Evolutionary conservation across 1,140 invertebrate species (phyloP), one percentile per base, ranked within the genome.

Genomic region (Pseudobourletiella spinata): DNA sequence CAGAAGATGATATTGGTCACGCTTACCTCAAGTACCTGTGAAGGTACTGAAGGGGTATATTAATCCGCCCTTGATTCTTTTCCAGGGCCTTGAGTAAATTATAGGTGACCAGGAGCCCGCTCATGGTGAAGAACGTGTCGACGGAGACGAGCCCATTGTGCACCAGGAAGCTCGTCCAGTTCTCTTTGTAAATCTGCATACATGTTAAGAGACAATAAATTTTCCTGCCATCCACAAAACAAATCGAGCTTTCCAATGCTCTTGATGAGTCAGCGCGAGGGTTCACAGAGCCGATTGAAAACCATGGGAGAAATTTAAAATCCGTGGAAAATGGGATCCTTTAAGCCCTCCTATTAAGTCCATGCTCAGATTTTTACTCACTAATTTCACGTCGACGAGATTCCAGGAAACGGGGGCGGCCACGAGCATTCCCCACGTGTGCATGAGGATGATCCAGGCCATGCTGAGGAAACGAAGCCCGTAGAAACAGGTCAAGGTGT

Each of bases 381-480:
- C 58, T 26, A 25, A n/a, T 54, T 43, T 54, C n/a, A 55, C 30
- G 54, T 61, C 59, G 3, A 54, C 39, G 2, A 43, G 15, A 30
- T 61, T 61, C 59, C 59, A 61, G 2, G 24, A 18, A 3, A 18
- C 8, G 11, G 35, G 35, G 8, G 28, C 8, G 16, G 18, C 28
- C 2, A 24, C 3, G 15, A 55, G 16, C 16, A 39, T 18, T 3
- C 14, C 29, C 57, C 51, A 76, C 8, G 75, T 73, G 64, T 81
- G 79, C 1, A 76, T 78, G 1, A 79, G 65, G 22, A 81, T 72
- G 11, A 81, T 76, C 79, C 79, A 81, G 1, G 71, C 70, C 73
- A 79, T 79, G 54, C 75, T 76, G 16, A 80, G 52, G 28, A 79
- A 77, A 11, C 76, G 59, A 25, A 77, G 71, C 8, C 76, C 75